phyloP scores from a whole-genome alignment of 2,113 vertebrate species.

The Mirza zaza region DNA sequence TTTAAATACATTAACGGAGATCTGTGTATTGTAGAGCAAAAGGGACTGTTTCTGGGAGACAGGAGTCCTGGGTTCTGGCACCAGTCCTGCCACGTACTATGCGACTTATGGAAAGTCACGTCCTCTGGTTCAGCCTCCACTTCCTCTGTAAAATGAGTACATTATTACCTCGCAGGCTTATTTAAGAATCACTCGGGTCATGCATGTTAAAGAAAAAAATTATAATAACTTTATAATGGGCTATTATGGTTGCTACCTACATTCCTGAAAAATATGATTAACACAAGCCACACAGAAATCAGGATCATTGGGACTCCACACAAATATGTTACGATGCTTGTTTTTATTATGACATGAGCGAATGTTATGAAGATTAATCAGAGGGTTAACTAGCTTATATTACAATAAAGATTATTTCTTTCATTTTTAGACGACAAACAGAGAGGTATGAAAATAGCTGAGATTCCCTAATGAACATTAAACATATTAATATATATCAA shows the following conservation, averaged over 20 bases:
- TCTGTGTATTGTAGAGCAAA: slow-evolving; percentile 59
- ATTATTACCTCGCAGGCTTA: background rate
- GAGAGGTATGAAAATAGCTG: background rate
- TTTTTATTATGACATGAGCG: background rate
- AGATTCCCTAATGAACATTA: background rate
- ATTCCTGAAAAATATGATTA: background rate
- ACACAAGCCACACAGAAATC: background rate
- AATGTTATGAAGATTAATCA: background rate
- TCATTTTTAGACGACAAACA: background rate
- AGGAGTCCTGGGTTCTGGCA: background rate
- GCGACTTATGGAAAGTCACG: background rate
- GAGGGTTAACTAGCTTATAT: background rate
- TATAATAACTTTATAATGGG: background rate
- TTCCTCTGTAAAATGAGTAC: background rate
- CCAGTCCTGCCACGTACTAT: background rate
- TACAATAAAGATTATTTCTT: background rate
- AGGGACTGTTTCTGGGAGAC: background rate
- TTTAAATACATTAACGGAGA: slow-evolving; percentile 58
- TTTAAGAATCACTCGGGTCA: background rate
- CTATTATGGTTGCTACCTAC: background rate
- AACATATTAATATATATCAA: background rate
- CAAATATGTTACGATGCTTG: background rate
- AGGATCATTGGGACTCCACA: background rate
- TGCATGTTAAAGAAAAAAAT: background rate
- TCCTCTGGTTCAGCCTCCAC: background rate